Evolutionary conservation across 2,797 vertebrate genomes (phyloP).

Genomic region (Harpagifer antarcticus): DNA sequence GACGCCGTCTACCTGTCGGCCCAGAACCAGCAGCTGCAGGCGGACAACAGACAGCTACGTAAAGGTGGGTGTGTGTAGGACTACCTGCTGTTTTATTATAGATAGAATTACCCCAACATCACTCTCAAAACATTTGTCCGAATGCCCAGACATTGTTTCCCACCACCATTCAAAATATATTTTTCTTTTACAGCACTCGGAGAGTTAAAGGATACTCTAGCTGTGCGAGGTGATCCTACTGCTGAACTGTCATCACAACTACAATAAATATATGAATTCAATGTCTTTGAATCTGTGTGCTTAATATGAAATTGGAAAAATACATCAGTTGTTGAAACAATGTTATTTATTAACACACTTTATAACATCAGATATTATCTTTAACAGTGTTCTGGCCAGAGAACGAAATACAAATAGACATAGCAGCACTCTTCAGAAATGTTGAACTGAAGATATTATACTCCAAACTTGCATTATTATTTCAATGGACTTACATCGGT

Average conservation of each 20-base stretch:
- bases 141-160: background rate
- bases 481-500: slow-evolving; percentile 26
- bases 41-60: slow-evolving; percentile 78
- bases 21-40: slow-evolving; percentile 85
- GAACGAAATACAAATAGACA: slow-evolving; percentile 21
- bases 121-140: background rate
- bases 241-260: slow-evolving; percentile 29
- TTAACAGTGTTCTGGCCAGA: slow-evolving; percentile 43
- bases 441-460: slow-evolving; percentile 16
- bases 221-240: slow-evolving; percentile 48
- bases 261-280: slow-evolving; percentile 15
- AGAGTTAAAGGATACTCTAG: slow-evolving; percentile 75
- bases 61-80: slow-evolving; percentile 51
- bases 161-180: background rate
- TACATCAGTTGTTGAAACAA: background rate
- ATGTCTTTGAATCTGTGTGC: background rate
- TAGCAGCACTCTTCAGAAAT: slow-evolving; percentile 54
- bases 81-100: background rate
- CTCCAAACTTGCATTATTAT: background rate
- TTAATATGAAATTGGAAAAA: slow-evolving; percentile 5
- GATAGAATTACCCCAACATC: background rate
- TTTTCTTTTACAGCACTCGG: slow-evolving; percentile 70
- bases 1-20: slow-evolving; percentile 83
- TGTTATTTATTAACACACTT: slow-evolving; percentile 50
- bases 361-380: slow-evolving; percentile 45